Evolutionary conservation across 2,113 vertebrate genomes (phyloP).

Genomic region (Tragelaphus buxtoni): DNA sequence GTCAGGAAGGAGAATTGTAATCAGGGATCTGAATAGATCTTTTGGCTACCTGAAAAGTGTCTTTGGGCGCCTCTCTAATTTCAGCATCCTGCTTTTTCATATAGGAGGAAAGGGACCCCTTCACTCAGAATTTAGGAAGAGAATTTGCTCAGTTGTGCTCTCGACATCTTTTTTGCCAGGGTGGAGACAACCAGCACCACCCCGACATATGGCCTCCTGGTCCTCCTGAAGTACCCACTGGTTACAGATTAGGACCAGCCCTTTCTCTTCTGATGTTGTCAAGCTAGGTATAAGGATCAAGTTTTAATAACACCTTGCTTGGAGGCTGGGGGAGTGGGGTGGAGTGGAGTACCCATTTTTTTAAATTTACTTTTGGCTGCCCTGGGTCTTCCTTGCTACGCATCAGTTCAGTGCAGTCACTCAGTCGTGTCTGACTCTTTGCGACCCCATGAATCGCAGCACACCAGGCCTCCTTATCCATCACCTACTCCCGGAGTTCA

Average conservation of each 20-base stretch:
- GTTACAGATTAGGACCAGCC: conserved; percentile 54
- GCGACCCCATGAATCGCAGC: accelerated
- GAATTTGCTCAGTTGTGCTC: conserved; percentile 74
- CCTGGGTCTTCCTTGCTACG: background rate
- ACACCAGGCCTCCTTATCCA: too few species aligned
- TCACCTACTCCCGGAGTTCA: too few species aligned
- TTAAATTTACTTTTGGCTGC: background rate
- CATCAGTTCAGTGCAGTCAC: background rate
- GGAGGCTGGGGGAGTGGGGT: background rate
- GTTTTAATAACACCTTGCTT: background rate
- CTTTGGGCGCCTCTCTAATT: background rate
- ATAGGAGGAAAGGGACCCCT: conserved; percentile 76
- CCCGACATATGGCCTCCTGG: conserved; percentile 75
- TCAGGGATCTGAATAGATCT: background rate
- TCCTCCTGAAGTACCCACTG: conserved; percentile 79
- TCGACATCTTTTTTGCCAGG: conserved; percentile 80
- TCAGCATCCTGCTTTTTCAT: background rate
- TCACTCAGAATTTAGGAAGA: conserved; percentile 77
- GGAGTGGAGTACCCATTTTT: background rate
- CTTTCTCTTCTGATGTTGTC: background rate
- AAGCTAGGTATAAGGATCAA: background rate
- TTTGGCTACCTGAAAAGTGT: background rate
- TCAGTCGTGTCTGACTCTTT: too few species aligned
- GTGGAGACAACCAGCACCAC: conserved; percentile 83
- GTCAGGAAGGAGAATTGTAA: background rate